Evolutionary conservation across 2,888 invertebrate genomes (phyloP).

Genomic region (Laspeyria flexula): DNA sequence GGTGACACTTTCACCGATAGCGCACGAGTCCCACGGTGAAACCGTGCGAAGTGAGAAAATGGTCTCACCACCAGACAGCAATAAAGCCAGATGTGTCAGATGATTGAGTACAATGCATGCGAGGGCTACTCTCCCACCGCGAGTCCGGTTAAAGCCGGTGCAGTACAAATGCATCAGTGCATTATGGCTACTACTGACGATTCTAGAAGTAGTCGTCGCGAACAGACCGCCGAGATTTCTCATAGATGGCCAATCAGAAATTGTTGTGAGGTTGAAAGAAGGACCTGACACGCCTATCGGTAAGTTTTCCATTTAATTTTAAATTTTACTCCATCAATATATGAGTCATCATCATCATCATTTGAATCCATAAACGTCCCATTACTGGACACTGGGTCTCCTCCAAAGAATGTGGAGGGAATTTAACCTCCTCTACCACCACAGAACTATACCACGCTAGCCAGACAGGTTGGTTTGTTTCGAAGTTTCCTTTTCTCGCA

Average conservation of each 20-base stretch:
- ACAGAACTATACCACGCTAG: no score
- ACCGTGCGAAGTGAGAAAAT: conserved; percentile 81
- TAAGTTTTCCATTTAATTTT: conserved; percentile 76
- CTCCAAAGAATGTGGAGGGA: no score
- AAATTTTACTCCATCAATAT: no score
- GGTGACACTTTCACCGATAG: conserved; percentile 78
- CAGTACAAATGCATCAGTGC: conserved; percentile 49
- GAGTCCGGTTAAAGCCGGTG: conserved; percentile 77
- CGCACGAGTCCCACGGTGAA: conserved; percentile 70
- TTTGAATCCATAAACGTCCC: no score
- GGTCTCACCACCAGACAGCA: conserved; percentile 61
- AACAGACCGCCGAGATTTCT: conserved; percentile 95
- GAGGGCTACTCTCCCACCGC: conserved; percentile 58
- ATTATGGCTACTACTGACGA: conserved; percentile 53
- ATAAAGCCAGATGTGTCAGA: conserved; percentile 67
- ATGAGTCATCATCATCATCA: no score
- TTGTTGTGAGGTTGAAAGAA: conserved; percentile 95
- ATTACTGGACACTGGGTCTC: not conserved
- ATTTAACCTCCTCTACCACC: no score
- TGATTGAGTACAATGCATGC: conserved; percentile 68
- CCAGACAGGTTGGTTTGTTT: no score
- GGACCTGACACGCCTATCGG: conserved; percentile 94
- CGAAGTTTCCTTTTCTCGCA: no score
- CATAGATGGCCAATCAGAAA: conserved; percentile 95
- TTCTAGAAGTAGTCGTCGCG: conserved; percentile 63